Conservation (phyloP, 2,113 vertebrate species). For the Podilymbus podiceps region DNA sequence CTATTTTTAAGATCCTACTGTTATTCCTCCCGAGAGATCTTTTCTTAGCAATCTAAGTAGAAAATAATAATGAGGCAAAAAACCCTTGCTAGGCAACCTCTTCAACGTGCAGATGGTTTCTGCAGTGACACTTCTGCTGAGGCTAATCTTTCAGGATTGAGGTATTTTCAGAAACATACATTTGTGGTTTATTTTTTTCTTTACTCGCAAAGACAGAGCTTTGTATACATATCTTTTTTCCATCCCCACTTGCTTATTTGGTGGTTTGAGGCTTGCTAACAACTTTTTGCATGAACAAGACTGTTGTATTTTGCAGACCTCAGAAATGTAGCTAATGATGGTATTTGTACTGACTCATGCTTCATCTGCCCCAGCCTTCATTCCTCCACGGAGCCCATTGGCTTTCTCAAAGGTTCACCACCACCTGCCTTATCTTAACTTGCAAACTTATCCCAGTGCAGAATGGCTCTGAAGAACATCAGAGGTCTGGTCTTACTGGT, state of each 20-base stretch:
- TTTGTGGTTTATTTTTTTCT: slow-evolving; percentile 61
- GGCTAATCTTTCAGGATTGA: slow-evolving; percentile 73
- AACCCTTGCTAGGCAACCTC: slow-evolving; percentile 53
- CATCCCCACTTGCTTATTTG: not conserved
- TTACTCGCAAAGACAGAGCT: slow-evolving; percentile 46
- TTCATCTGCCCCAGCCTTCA: not conserved
- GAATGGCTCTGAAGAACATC: not conserved
- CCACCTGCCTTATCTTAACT: not conserved
- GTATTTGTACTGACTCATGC: not conserved
- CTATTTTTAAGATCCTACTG: slow-evolving; percentile 46
- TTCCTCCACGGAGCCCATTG: not conserved
- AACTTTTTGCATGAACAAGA: slow-evolving; percentile 52
- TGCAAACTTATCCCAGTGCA: not conserved
- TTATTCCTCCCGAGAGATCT: slow-evolving; percentile 51
- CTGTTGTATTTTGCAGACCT: slow-evolving; percentile 15
- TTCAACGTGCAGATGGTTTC: slow-evolving; percentile 61
- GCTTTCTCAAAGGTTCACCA: not conserved
- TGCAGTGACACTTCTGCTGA: slow-evolving; percentile 67
- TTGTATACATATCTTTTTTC: slow-evolving; percentile 45
- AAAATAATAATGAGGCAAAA: slow-evolving; percentile 48
- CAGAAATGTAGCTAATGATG: not conserved
- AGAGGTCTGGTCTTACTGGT: not conserved
- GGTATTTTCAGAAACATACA: slow-evolving; percentile 75
- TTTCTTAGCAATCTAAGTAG: slow-evolving; percentile 51
- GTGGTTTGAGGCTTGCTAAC: slow-evolving; percentile 38